Percentiles rank a stretch among this genome's conserved stretches.
Conservation (phyloP, 2,797 vertebrate species). For the Aldrovandia affinis region DNA sequence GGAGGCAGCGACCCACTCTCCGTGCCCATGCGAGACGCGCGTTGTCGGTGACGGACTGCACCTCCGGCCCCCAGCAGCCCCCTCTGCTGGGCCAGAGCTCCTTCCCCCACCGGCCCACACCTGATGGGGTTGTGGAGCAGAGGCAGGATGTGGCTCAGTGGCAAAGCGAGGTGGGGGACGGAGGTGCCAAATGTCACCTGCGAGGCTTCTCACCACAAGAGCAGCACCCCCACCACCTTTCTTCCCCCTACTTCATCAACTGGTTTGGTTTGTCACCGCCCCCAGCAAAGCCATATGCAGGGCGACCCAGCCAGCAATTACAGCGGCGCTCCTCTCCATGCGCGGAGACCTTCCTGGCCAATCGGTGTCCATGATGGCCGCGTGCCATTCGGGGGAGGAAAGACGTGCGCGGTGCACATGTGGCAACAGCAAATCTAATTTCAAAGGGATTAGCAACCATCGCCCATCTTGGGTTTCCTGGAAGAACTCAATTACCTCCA, state of each 20-base stretch:
- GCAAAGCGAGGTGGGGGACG: not conserved
- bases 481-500: conserved; percentile 26
- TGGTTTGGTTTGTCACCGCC: not conserved
- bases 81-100: not conserved
- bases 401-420: not conserved
- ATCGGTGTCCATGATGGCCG: not conserved
- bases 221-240: no score
- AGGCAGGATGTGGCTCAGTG: not conserved
- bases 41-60: not conserved
- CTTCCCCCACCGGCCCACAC: not conserved
- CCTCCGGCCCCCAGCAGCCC: not conserved
- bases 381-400: not conserved
- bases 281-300: not conserved
- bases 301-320: conserved; percentile 3
- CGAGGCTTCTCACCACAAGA: not conserved
- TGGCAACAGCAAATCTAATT: not conserved
- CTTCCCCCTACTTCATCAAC: not conserved
- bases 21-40: not conserved
- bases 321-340: no score
- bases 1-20: not conserved
- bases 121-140: not conserved
- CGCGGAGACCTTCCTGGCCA: not conserved
- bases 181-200: not conserved
- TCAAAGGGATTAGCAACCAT: conserved; percentile 31
- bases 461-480: conserved; percentile 15